phyloP scores from a whole-genome alignment of 2,888 invertebrate genomes.

The Emmelina monodactyla region DNA sequence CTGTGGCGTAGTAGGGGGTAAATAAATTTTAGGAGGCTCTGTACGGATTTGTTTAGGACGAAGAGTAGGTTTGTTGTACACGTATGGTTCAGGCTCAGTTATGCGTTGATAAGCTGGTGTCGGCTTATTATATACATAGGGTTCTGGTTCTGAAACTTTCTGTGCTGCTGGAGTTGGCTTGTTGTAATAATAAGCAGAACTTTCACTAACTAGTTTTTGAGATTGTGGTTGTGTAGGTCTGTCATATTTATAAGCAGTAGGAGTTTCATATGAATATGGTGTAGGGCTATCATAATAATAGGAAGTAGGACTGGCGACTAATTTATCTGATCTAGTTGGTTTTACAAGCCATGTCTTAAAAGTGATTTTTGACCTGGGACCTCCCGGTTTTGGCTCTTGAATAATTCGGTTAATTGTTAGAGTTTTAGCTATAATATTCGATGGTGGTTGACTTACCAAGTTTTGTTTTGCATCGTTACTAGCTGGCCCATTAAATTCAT shows the following conservation, averaged over 20 bases:
- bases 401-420: conserved; percentile 39
- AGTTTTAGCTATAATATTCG: conserved; percentile 45
- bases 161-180: conserved; percentile 16
- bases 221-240: neutral
- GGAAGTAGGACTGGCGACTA: conserved; percentile 32
- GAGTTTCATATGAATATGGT: conserved; percentile 29
- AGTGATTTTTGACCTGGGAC: conserved; percentile 45
- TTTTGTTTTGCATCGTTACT: conserved; percentile 40
- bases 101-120: conserved; percentile 16
- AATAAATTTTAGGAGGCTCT: conserved; percentile 22
- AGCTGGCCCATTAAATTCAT: conserved; percentile 23
- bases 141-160: conserved; percentile 9
- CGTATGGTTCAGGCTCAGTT: conserved; percentile 16
- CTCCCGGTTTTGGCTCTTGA: conserved; percentile 34
- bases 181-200: conserved; percentile 26
- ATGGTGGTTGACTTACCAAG: conserved; percentile 43
- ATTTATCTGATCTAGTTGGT: conserved; percentile 38
- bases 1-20: conserved; percentile 24
- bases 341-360: conserved; percentile 56
- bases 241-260: conserved; percentile 11
- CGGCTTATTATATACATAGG: conserved; percentile 21
- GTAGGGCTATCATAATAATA: conserved; percentile 34
- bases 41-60: conserved; percentile 24
- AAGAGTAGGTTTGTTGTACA: conserved; percentile 26
- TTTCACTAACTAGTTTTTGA: conserved; percentile 8